phyloP scores from a whole-genome alignment of 2,888 invertebrate genomes.

The Clistopyga incitator region DNA sequence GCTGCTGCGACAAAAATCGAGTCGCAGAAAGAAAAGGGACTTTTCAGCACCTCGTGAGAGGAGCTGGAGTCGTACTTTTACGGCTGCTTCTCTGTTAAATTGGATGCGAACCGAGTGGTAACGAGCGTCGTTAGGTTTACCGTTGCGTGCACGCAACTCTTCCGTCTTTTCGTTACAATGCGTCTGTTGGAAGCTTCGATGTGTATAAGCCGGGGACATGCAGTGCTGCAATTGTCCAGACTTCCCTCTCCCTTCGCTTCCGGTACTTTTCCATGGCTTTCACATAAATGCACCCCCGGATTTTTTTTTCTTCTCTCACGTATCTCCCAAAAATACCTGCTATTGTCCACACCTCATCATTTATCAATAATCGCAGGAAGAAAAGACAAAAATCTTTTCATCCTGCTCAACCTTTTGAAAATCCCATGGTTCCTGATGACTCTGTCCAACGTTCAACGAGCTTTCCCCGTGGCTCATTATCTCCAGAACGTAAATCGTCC shows the following conservation, averaged over 20 bases:
- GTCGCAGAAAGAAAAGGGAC: slow-evolving; percentile 3
- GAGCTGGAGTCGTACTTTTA: slow-evolving; percentile 36
- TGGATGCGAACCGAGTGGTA: slow-evolving; percentile 11
- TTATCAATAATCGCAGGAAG: not conserved
- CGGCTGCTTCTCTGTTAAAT: slow-evolving; percentile 24
- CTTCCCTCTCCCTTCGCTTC: slow-evolving; percentile 46
- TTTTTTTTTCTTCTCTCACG: no score
- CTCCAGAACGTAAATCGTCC: slow-evolving; percentile 22
- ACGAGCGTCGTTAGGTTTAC: slow-evolving; percentile 44
- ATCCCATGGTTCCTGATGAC: slow-evolving; percentile 4
- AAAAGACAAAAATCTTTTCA: slow-evolving; percentile 11
- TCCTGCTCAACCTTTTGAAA: slow-evolving; percentile 13
- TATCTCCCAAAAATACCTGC: no score
- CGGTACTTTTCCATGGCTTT: slow-evolving; percentile 40
- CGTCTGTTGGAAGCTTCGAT: slow-evolving; percentile 9
- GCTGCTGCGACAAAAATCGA: slow-evolving; percentile 23
- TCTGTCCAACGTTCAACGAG: not conserved
- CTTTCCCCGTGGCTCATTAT: slow-evolving; percentile 31
- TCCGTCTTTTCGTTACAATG: not conserved
- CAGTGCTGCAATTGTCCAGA: slow-evolving; percentile 14
- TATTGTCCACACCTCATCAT: slow-evolving; percentile 1
- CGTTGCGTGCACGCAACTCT: slow-evolving; percentile 50
- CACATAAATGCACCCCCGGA: not conserved
- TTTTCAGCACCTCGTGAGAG: not conserved
- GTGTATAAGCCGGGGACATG: not conserved